Base-by-base conservation (phyloP, 2,888 invertebrate genomes). In the Folsomia candida region DNA sequence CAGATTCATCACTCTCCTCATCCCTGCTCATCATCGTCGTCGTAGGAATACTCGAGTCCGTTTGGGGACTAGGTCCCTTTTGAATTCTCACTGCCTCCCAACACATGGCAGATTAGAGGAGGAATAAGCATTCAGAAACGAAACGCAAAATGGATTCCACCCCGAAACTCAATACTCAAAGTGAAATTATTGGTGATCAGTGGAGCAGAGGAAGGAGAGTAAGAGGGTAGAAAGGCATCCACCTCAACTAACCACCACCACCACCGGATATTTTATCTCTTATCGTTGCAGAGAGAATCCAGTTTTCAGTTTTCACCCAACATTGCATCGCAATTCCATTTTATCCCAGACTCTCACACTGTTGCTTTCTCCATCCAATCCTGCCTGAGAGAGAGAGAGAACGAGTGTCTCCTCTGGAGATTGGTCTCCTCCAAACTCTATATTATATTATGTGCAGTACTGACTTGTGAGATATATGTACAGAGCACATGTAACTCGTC, bases 21-120 rank as follows among this genome's bases (percentile, higher is more conserved):
- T 59, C 59, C 59, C 25, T 11, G 24, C 3, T 59, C 59, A 59
- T 59, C 59, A 59, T 59, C 59, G 25, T 59, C 59, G 25, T 25
- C 22, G 25, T 59, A 37, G 37, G 14, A 37, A 37, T 37, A 4
- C 37, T 37, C 14, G n/a, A n/a, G n/a, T n/a, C n/a, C n/a, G n/a
- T 37, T 14, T 37, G 37, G 37, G 37, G 37, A 37, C 37, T 9
- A 37, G 37, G 4, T 37, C 37, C 37, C 37, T 37, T 14, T 4
- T 37, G 37, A 37, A 37, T 37, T 37, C 54, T 54, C 20, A 54
- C 54, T 22, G 54, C 54, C 37, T 37, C 14, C 37, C 37, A 9
- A 37, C 37, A 37, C 37, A 37, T n/a, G n/a, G n/a, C n/a, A n/a
- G n/a, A n/a, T n/a, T n/a, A n/a, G n/a, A n/a, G n/a, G n/a, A n/a